Percentiles rank a stretch among this genome's conserved stretches.
Conservation (phyloP, 2,113 vertebrate genomes). For the Myotis davidii region DNA sequence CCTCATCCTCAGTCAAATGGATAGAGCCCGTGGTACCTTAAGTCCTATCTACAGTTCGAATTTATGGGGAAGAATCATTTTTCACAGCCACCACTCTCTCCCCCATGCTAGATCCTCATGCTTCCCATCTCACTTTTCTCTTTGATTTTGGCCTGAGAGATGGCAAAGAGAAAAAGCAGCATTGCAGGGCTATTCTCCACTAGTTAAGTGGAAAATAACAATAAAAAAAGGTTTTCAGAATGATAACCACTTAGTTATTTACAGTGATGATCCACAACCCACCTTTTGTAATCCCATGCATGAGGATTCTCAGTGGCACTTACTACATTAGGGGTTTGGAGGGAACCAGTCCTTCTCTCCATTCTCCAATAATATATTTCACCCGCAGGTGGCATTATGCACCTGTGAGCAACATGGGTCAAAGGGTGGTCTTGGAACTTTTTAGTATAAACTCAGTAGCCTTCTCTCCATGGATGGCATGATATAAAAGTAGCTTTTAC, state of each 20-base stretch:
- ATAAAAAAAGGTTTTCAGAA: not conserved
- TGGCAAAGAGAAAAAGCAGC: not conserved
- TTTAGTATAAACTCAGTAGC: not conserved
- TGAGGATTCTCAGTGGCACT: rapidly evolving
- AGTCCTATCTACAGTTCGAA: not conserved
- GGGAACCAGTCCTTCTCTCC: rapidly evolving
- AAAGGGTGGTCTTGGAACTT: not conserved
- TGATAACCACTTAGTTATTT: too few species aligned
- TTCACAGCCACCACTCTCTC: not conserved
- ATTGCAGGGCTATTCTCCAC: not conserved
- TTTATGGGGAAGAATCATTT: not conserved
- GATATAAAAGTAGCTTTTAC: not conserved
- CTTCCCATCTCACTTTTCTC: not conserved
- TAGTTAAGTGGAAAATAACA: not conserved
- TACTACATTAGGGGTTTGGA: not conserved
- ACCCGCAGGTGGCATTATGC: slow-evolving; percentile 2
- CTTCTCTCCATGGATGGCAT: not conserved
- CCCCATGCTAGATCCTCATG: rapidly evolving
- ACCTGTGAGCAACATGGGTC: not conserved
- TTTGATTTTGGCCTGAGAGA: not conserved
- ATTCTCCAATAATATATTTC: not conserved
- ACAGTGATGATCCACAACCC: rapidly evolving
- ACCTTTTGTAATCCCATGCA: rapidly evolving
- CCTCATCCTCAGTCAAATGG: not conserved
- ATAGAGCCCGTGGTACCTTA: not conserved